phyloP scores from a whole-genome alignment of 2,888 invertebrate genomes.

The Nycteola revayana region DNA sequence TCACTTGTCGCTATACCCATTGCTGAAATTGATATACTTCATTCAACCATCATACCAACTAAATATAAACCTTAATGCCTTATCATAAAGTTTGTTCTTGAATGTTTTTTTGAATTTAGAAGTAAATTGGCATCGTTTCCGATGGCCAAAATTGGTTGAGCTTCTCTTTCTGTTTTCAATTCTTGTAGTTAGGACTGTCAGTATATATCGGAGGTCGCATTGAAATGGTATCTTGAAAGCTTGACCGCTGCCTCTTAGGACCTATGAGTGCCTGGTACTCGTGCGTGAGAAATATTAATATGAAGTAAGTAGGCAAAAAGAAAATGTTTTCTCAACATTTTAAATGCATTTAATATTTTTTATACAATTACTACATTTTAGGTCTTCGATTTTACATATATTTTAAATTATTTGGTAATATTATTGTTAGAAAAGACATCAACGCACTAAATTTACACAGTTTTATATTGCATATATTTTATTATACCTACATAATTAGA shows the following conservation, averaged over 20 bases:
- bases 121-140: slow-evolving; percentile 14
- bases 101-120: no score
- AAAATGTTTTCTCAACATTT: no score
- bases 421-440: slow-evolving; percentile 53
- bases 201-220: slow-evolving; percentile 25
- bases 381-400: no score
- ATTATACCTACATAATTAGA: no score
- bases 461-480: no score
- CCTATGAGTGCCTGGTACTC: slow-evolving; percentile 65
- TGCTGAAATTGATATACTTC: slow-evolving; percentile 78
- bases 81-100: slow-evolving; percentile 39
- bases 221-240: slow-evolving; percentile 21
- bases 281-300: no score
- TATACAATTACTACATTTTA: no score
- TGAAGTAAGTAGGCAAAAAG: no score
- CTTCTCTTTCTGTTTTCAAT: slow-evolving; percentile 27
- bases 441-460: no score
- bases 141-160: slow-evolving; percentile 43
- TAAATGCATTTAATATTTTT: no score
- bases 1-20: slow-evolving; percentile 67
- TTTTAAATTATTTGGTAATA: slow-evolving; percentile 71
- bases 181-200: slow-evolving; percentile 7
- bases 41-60: slow-evolving; percentile 37
- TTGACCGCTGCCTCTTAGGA: slow-evolving; percentile 60
- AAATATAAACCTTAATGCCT: slow-evolving; percentile 28